These are phyloP conservation scores for Poecile atricapillus DNA, from an alignment of 2,113 vertebrate genomes.

Conservation along the genomic window DNA sequence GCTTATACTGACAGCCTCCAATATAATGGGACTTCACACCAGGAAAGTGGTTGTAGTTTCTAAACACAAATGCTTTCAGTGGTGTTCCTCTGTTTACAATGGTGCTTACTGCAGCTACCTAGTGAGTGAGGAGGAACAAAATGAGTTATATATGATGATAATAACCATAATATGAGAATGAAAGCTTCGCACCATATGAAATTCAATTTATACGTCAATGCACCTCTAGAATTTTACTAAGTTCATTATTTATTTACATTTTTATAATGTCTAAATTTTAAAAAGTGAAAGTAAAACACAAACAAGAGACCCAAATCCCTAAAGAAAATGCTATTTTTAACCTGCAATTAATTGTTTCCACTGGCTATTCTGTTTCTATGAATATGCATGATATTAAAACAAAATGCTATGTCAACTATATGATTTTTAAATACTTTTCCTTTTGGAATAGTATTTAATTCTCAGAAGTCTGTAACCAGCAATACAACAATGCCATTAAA, in stretches of 20 bases:
- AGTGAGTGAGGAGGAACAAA: constrained; percentile 4
- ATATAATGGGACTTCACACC: constrained; percentile 89
- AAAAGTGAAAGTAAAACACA: neutral
- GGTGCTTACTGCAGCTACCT: constrained; percentile 95
- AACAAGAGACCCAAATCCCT: neutral
- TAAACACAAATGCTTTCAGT: constrained; percentile 92
- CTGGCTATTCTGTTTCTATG: neutral
- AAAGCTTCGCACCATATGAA: neutral
- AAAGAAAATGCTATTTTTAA: neutral
- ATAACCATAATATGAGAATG: neutral
- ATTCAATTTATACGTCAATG: neutral
- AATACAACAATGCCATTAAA: neutral
- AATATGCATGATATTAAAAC: neutral
- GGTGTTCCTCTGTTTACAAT: constrained; percentile 89
- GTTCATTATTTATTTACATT: neutral
- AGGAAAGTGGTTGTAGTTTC: constrained; percentile 92
- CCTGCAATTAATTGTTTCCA: neutral
- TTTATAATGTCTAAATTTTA: neutral
- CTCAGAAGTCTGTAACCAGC: neutral
- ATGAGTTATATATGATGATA: neutral
- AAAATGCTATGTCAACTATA: neutral
- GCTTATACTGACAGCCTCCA: constrained; percentile 89
- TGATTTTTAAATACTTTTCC: neutral
- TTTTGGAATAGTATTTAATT: neutral
- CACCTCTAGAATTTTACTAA: neutral